Evolutionary conservation across 2,797 vertebrate genomes (phyloP), one percentile per base, ranked within the genome.

Genomic region (Hypotaenidia philippensis): DNA sequence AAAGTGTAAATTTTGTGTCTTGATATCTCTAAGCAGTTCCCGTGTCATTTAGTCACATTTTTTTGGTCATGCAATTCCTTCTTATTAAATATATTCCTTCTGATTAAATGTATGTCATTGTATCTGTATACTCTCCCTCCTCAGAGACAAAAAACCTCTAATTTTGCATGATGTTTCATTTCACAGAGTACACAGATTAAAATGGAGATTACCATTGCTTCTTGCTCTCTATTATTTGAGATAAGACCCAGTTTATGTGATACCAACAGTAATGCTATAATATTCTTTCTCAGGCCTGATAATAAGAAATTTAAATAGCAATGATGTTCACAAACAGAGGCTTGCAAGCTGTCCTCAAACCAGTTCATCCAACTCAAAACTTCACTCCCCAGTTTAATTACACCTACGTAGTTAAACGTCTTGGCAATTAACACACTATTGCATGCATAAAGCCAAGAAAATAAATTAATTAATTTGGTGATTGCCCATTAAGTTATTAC

Each of bases 1-100:
- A 94, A 96, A 95, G 90, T 96, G 87, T 97, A 97, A 94, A 96
- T 97, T 98, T 96, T 97, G 79, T 92, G 71, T 95, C 96, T 97
- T 95, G 74, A 31, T 96, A 96, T 95, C 80, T 95, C 70, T 74
- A 87, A 92, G 93, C 74, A 94, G 88, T 66, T 94, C 52, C 36
- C 31, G 19, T 88, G 66, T 91, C 93, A 95, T 72, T 96, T 87
- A 91, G 74, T 34, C 71, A 91, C 69, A 90, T 83, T 83, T 97
- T 94, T 94, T 83, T 81, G 88, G 41, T 72, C 82, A 66, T 55
- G 45, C 83, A 90, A 95, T 72, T 72, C 65, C 66, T 93, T 90
- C 74, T 92, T 93, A 97, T 95, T 95, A 92, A 95, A 83, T 72
- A 72, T 71, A 90, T 75, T 78, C 65, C 63, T 89, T 56, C 81